phyloP scores from a whole-genome alignment of 2,888 invertebrate species.

The Harpalus rufipes region DNA sequence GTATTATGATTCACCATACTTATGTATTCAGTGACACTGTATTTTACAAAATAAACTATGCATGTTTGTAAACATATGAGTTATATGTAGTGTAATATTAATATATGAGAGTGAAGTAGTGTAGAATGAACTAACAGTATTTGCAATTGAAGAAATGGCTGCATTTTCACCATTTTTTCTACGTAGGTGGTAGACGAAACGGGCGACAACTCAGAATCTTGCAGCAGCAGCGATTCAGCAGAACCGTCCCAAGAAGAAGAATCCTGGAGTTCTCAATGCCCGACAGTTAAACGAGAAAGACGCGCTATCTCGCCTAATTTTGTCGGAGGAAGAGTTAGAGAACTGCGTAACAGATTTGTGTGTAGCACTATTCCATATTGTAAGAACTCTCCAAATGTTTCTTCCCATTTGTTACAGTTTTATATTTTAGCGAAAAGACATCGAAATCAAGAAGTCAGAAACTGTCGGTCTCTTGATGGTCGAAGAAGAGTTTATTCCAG shows the following conservation, averaged over 20 bases:
- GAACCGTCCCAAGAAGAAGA: conserved; percentile 70
- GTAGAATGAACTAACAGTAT: no score
- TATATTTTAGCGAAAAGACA: conserved; percentile 71
- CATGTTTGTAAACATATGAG: background rate
- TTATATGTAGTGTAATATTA: background rate
- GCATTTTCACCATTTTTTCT: conserved; percentile 50
- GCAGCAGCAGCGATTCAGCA: conserved; percentile 64
- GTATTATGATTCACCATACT: background rate
- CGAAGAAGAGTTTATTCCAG: conserved; percentile 73
- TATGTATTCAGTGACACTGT: background rate
- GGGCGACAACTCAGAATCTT: conserved; percentile 63
- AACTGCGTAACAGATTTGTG: conserved; percentile 74
- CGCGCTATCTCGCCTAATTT: conserved; percentile 64
- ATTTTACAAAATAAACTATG: background rate
- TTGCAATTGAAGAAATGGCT: background rate
- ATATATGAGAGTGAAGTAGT: no score
- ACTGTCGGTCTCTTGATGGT: conserved; percentile 71
- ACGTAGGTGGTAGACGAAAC: conserved; percentile 35
- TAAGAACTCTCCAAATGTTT: conserved; percentile 68
- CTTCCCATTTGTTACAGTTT: background rate
- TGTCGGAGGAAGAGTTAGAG: conserved; percentile 69
- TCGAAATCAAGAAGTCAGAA: conserved; percentile 69
- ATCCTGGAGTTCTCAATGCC: conserved; percentile 72
- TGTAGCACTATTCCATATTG: conserved; percentile 72
- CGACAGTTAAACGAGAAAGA: conserved; percentile 68